phyloP scores from a whole-genome alignment of 2,888 invertebrate genomes.

The Eudemis profundana region DNA sequence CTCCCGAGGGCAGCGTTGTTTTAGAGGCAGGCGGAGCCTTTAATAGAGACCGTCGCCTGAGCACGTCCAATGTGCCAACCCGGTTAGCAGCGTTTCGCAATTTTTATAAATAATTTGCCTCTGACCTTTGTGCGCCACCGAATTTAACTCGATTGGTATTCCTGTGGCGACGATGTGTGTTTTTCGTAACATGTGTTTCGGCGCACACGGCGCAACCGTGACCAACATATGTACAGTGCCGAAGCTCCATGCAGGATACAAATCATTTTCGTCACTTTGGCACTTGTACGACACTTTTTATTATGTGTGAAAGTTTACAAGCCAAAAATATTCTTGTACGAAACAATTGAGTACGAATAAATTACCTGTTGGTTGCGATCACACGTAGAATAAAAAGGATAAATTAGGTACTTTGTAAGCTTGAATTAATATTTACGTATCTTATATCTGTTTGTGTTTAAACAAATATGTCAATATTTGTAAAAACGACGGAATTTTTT shows the following conservation, averaged over 20 bases:
- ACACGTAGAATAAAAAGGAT: neutral
- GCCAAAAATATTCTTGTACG: conserved; percentile 20
- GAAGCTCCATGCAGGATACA: conserved; percentile 55
- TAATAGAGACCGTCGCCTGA: conserved; percentile 79
- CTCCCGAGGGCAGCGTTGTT: conserved; percentile 69
- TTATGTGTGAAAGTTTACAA: conserved; percentile 28
- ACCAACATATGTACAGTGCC: conserved; percentile 61
- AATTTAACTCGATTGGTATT: conserved; percentile 82
- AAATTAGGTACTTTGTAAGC: neutral
- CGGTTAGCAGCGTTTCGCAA: conserved; percentile 79
- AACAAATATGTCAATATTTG: neutral
- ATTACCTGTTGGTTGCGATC: conserved; percentile 9
- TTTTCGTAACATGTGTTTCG: conserved; percentile 79
- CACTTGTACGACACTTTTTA: conserved; percentile 26
- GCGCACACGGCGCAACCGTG: conserved; percentile 66
- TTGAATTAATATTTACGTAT: too few relatives aligned
- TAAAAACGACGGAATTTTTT: neutral
- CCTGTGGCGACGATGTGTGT: conserved; percentile 70
- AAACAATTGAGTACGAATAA: conserved; percentile 23
- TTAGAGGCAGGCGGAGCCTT: conserved; percentile 77
- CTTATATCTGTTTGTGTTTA: neutral
- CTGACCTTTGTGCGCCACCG: conserved; percentile 81
- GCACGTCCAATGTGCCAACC: conserved; percentile 84
- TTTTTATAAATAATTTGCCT: conserved; percentile 82
- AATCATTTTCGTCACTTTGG: conserved; percentile 53